Base-by-base conservation (phyloP, 2,797 vertebrate species). In the Chelidonichthys spinosus region DNA sequence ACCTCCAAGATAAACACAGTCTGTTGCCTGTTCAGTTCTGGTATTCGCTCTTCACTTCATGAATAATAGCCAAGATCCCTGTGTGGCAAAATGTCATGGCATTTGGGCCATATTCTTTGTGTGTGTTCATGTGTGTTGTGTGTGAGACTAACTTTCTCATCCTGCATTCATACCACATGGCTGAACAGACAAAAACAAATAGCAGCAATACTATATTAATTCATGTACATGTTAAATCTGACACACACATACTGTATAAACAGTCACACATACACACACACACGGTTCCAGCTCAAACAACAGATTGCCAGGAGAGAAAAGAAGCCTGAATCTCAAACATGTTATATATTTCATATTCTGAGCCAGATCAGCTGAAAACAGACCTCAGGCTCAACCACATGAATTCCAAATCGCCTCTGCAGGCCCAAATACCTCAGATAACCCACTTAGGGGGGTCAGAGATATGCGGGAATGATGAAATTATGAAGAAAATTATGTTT, bases 1-100 rank as follows among this genome's bases (percentile, higher is more conserved):
- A 74, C 59, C 60, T 72, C 66, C 60, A 49, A 67, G 43, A 37
- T 69, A 84, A 80, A 83, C 74, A 76, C 66, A 78, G 61, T 78
- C 47, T 71, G 62, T 43, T 73, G 70, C 86, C 77, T 85, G 63
- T 77, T 80, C 74, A 25, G 72, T 43, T 72, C 35, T 70, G 78
- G 44, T 81, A 63, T 84, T 67, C 69, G 61, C 77, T 35, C 8
- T 65, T 59, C 79, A 55, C 32, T 42, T 79, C 76, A 93, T 95
- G 87, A 94, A 95, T 95, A 88, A 94, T 94, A 85, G 81, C 94
- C 52, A 36, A 60, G 70, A 75, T 81, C 76, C 76, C 82, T 66
- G 82, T 85, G 88, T 76, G 72, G 78, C 83, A 78, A 94, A 94
- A 95, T 94, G 94, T 93, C 94, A 94, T 83, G 88, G 82, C 90